Evolutionary conservation across 2,888 invertebrate species (phyloP).

Genomic region (Nipponacmea schrenckii): DNA sequence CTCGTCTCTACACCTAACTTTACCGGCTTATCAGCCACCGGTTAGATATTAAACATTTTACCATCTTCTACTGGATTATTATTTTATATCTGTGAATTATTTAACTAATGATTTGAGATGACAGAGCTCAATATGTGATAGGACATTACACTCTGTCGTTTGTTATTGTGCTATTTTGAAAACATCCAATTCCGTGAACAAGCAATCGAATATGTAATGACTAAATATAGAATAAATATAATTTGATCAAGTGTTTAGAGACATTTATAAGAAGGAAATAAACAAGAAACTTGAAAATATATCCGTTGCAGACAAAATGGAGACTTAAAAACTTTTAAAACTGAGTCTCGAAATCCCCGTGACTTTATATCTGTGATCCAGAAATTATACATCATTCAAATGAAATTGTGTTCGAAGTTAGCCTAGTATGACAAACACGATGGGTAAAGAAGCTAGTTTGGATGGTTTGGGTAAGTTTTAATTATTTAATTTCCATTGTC

Average conservation of each 20-base stretch:
- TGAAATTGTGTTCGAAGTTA: neutral
- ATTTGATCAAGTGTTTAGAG: too few relatives aligned
- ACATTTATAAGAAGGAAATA: neutral
- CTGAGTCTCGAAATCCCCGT: neutral
- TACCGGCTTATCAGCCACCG: neutral
- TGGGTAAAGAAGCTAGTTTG: constrained; percentile 57
- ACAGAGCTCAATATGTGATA: too few relatives aligned
- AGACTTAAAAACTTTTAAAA: constrained; percentile 12
- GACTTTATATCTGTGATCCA: neutral
- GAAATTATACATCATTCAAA: neutral
- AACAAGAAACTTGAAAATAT: constrained; percentile 3
- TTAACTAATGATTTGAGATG: too few relatives aligned
- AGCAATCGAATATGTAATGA: too few relatives aligned
- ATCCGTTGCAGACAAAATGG: constrained; percentile 19
- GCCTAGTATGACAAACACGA: constrained; percentile 44
- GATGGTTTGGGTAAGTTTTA: constrained; percentile 52
- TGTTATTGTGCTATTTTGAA: too few relatives aligned
- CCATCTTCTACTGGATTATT: neutral
- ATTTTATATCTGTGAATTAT: neutral
- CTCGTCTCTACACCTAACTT: constrained; percentile 16
- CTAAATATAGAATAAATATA: too few relatives aligned
- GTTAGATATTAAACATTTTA: neutral
- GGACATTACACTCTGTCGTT: too few relatives aligned
- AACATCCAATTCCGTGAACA: too few relatives aligned
- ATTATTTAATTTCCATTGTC: neutral